Percentiles rank a stretch among this genome's conserved stretches.
phyloP scores from a whole-genome alignment of 2,113 vertebrate genomes.

The Brienomyrus longianalis region DNA sequence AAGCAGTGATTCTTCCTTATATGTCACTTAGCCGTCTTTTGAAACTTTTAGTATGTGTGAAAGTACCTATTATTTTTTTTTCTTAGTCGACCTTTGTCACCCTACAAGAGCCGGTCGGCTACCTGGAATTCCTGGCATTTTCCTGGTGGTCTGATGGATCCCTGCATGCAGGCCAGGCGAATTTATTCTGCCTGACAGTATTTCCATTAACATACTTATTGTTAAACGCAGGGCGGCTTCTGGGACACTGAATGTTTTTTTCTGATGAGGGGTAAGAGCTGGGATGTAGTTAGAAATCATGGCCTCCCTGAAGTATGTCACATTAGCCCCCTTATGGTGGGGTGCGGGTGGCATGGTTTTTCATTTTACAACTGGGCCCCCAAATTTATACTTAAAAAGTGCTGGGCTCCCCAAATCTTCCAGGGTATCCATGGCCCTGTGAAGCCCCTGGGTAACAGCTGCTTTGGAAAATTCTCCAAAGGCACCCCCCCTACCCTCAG shows the following conservation, averaged over 20 bases:
- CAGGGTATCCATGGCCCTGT: background rate
- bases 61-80: background rate
- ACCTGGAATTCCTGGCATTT: background rate
- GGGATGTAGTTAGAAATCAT: background rate
- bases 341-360: background rate
- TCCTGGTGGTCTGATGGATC: background rate
- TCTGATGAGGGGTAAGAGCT: background rate
- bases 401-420: background rate
- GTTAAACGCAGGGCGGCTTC: slow-evolving; percentile 17
- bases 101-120: background rate
- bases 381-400: background rate
- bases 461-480: background rate
- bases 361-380: background rate
- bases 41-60: background rate
- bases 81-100: background rate
- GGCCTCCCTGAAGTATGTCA: background rate
- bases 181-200: background rate
- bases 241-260: background rate
- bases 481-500: background rate
- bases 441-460: background rate
- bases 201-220: slow-evolving; percentile 31
- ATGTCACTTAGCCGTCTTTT: background rate
- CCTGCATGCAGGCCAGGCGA: background rate
- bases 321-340: background rate
- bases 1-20: background rate